Evolutionary conservation across 1,140 invertebrate genomes (phyloP).

Genomic region (Cecropterus lyciades): DNA sequence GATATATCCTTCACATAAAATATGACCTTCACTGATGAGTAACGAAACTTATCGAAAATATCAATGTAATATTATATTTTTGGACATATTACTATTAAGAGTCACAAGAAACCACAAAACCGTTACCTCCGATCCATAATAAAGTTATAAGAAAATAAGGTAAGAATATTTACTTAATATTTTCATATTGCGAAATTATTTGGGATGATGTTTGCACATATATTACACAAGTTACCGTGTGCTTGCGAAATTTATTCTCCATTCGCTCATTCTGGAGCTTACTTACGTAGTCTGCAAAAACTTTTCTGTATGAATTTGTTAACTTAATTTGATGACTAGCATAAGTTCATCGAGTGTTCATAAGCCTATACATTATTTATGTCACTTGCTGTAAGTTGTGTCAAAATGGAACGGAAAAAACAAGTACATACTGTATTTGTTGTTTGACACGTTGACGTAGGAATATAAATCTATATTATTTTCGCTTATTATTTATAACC

Average conservation of each 20-base stretch:
- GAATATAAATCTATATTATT: background rate
- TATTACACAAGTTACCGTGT: background rate
- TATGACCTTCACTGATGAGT: no score
- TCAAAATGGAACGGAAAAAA: background rate
- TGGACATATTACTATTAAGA: no score
- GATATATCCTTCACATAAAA: no score
- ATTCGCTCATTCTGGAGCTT: background rate
- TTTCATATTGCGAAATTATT: constrained; percentile 1
- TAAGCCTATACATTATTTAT: constrained; percentile 1
- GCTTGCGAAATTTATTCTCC: constrained; percentile 1
- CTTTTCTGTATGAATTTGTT: constrained; percentile 2
- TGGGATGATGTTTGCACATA: background rate
- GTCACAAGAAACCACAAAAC: no score
- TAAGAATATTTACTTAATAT: background rate
- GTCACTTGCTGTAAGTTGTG: background rate
- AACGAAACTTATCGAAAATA: no score
- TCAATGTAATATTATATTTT: no score
- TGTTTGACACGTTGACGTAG: background rate
- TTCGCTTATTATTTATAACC: background rate
- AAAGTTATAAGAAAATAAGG: background rate
- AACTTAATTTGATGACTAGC: background rate
- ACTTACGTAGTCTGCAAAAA: background rate
- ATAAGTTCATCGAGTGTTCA: constrained; percentile 1
- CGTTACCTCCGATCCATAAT: no score
- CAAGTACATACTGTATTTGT: background rate